A percentile compares a stretch with the other conserved stretches of the same genome.
Conservation (phyloP, 2,797 vertebrate genomes). For the Nyctibius grandis region DNA sequence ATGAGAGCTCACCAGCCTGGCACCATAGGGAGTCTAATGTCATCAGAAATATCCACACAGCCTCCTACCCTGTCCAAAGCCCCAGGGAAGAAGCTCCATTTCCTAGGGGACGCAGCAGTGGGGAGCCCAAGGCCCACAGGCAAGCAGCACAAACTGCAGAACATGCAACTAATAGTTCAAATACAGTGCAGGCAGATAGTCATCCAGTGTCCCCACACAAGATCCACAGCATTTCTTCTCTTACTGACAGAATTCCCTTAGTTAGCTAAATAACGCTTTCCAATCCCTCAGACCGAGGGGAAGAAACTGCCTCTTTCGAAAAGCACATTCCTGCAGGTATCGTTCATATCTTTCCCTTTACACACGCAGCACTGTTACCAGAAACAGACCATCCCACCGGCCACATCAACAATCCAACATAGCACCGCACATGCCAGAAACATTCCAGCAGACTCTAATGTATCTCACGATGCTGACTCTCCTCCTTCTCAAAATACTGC, state of each 20-base stretch:
- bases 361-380: not conserved
- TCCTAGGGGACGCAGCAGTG: not conserved
- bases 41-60: not conserved
- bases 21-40: not conserved
- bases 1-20: not conserved
- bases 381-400: not conserved
- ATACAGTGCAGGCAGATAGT: not conserved
- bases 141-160: not conserved
- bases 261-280: not conserved
- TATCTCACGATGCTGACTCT: not conserved
- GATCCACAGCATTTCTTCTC: not conserved
- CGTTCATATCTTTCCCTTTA: not conserved
- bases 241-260: not conserved
- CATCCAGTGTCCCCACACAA: not conserved
- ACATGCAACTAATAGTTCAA: not conserved
- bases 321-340: not conserved
- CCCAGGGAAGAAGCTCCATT: not conserved
- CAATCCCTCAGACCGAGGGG: not conserved
- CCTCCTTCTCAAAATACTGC: not conserved
- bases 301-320: not conserved
- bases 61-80: not conserved
- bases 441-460: not conserved
- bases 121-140: not conserved
- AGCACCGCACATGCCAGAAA: not conserved
- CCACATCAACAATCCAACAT: not conserved